phyloP scores from a whole-genome alignment of 2,113 vertebrate species.

The Telmatochromis sp. region DNA sequence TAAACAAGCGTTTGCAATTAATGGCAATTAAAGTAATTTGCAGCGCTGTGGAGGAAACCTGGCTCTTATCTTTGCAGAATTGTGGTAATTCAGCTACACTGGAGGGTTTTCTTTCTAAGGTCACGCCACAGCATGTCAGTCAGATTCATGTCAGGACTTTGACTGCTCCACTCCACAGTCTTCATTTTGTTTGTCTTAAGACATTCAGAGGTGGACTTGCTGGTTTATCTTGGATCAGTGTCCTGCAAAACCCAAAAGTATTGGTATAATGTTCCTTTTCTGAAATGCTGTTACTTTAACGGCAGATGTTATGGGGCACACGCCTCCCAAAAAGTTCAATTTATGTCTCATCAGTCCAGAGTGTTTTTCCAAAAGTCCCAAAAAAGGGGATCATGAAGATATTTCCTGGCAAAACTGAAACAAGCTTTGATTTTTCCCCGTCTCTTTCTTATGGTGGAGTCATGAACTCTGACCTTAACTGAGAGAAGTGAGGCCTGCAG shows the following conservation, averaged over 20 bases:
- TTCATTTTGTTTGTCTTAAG: background rate
- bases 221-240: background rate
- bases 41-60: background rate
- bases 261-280: background rate
- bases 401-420: fast-evolving
- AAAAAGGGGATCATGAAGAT: background rate
- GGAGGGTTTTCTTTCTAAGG: background rate
- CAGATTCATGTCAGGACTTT: background rate
- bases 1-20: background rate
- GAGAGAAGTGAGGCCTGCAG: background rate
- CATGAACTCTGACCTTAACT: background rate
- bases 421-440: background rate
- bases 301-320: background rate
- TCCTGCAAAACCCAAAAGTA: background rate
- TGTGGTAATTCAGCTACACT: background rate
- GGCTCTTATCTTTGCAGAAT: background rate
- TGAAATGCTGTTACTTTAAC: background rate
- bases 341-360: no score
- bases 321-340: background rate
- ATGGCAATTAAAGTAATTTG: background rate
- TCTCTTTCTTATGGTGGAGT: background rate
- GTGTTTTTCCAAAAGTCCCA: background rate
- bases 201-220: background rate
- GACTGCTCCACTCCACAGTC: background rate
- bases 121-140: background rate